Evolutionary conservation across 2,888 invertebrate species (phyloP), one percentile per base, ranked within the genome.

Genomic region (Hemaris fuciformis): DNA sequence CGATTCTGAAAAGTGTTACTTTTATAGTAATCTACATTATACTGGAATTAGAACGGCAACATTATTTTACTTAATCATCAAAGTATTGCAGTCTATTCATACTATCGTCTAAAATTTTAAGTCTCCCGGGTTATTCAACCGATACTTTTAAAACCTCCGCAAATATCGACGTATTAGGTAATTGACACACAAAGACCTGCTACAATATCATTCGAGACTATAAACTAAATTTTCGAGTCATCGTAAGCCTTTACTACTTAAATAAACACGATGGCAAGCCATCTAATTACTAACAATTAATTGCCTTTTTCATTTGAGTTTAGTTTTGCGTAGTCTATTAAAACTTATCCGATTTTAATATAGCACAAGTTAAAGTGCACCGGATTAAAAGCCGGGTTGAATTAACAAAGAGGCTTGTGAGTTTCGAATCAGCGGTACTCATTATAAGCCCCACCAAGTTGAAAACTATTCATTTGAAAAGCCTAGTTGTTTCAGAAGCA

Each of bases 371-470:
- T 31, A 18, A 18, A 31, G 25, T 31, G 53, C 10, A 53, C 13
- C 3, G 25, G 48, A 48, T 48, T 48, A 48, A 48, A 48, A n/a
- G n/a, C 15, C 7, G 8, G 38, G n/a, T n/a, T n/a, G 38, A 8
- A 27, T n/a, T n/a, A 53, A 4, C 18, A 15, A 53, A 53, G 31
- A 31, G 53, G 53, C 53, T 53, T 53, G 53, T 8, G 27, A 53
- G 53, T 53, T 53, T 53, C 31, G 31, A 53, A 53, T 53, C 18
- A 53, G 15, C 31, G 53, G 53, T 18, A 31, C 46, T 46, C 53
- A 53, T 53, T 53, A 53, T 53, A 53, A 45, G 13, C 53, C 8
- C 18, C 18, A 8, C 10, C 5, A 46, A 53, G 31, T 53, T 53
- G 8, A n/a, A 48, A 53, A 27, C 15, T 18, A 15, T 53, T 53